Conservation (phyloP, 2,797 vertebrate genomes). For the Dermochelys coriacea region DNA sequence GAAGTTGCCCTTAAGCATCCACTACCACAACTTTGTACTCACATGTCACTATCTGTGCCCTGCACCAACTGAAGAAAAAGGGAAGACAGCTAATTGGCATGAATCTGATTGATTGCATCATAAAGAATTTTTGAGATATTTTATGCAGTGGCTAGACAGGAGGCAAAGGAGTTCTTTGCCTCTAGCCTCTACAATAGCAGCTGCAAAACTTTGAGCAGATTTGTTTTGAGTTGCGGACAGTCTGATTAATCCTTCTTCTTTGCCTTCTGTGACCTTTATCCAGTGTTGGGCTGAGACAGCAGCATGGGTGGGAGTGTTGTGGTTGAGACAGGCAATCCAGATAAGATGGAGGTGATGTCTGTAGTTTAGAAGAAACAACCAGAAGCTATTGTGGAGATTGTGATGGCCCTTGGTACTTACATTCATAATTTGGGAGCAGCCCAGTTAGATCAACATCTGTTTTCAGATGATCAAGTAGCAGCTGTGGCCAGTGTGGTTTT, state of each 20-base stretch:
- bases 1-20: conserved; percentile 26
- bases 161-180: conserved; percentile 36
- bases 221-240: conserved; percentile 5
- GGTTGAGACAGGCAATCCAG: not conserved
- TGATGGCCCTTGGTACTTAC: not conserved
- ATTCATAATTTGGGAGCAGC: not conserved
- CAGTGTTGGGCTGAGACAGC: not conserved
- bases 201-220: conserved; percentile 31
- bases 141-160: conserved; percentile 52
- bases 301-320: fast-evolving
- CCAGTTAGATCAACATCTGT: not conserved
- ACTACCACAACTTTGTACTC: not conserved
- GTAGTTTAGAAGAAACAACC: not conserved
- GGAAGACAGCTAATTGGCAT: conserved; percentile 17
- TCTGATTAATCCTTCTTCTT: conserved; percentile 32
- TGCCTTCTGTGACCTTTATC: not conserved
- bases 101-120: conserved; percentile 47
- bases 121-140: conserved; percentile 20
- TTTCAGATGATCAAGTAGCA: not conserved
- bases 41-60: not conserved
- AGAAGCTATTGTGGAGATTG: conserved; percentile 5
- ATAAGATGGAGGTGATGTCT: not conserved
- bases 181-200: conserved; percentile 6
- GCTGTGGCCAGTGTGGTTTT: not conserved
- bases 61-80: conserved; percentile 18